Evolutionary conservation across 2,113 vertebrate species (phyloP).

Genomic region (Tauraco erythrolophus): DNA sequence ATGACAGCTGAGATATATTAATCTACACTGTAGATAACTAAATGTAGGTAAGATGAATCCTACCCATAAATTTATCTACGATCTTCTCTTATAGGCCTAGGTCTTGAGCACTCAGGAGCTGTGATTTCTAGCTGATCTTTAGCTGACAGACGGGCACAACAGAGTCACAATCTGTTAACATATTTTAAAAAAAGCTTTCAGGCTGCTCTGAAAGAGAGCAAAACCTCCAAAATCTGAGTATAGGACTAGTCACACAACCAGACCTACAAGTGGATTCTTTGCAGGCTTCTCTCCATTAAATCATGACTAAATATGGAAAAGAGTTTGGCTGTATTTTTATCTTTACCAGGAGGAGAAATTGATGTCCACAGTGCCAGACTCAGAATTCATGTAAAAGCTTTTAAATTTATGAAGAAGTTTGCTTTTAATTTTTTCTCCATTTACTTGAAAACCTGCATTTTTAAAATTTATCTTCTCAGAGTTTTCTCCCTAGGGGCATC

Average conservation of each 20-base stretch:
- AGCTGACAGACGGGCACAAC: neutral
- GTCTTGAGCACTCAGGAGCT: neutral
- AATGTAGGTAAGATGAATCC: neutral
- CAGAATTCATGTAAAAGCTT: neutral
- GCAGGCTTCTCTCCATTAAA: neutral
- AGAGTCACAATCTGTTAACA: neutral
- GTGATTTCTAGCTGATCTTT: neutral
- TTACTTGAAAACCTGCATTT: neutral
- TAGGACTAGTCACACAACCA: neutral
- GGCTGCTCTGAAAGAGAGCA: neutral
- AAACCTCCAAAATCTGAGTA: neutral
- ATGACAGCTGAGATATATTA: neutral
- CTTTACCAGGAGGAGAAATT: neutral
- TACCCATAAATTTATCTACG: neutral
- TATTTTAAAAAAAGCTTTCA: neutral
- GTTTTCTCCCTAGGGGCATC: neutral
- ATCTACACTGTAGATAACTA: neutral
- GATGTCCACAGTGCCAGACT: neutral
- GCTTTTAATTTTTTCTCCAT: neutral
- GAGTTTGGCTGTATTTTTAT: neutral
- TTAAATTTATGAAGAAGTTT: neutral
- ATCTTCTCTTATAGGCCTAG: neutral
- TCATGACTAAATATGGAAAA: neutral
- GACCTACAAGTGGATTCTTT: neutral
- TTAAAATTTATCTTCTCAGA: neutral